These are phyloP conservation scores for Leucoma salicis DNA, from an alignment of 2,888 invertebrate genomes.

Conservation along the genomic window DNA sequence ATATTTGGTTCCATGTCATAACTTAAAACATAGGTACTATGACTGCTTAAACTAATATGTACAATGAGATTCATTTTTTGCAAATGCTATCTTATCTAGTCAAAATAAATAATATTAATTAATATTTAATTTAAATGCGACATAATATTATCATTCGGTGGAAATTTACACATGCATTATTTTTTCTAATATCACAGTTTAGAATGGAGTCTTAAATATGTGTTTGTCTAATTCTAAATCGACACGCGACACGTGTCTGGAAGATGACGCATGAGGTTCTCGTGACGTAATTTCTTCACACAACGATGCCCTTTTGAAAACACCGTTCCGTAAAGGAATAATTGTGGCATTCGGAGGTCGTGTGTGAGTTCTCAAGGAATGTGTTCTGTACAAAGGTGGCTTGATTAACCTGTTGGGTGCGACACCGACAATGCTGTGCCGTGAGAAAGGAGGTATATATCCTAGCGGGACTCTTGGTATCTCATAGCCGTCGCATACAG, in stretches of 20 bases:
- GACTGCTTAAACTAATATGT: slow-evolving; percentile 54
- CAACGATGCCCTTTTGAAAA: slow-evolving; percentile 61
- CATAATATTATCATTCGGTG: slow-evolving; percentile 50
- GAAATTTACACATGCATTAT: slow-evolving; percentile 45
- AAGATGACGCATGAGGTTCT: slow-evolving; percentile 37
- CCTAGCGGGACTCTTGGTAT: slow-evolving; percentile 71
- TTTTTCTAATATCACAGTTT: slow-evolving; percentile 72
- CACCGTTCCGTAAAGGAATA: slow-evolving; percentile 62
- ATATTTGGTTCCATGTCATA: slow-evolving; percentile 27
- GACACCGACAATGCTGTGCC: slow-evolving; percentile 71
- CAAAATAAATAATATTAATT: slow-evolving; percentile 68
- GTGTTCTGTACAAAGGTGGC: slow-evolving; percentile 57
- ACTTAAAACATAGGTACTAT: slow-evolving; percentile 30
- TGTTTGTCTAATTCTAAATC: slow-evolving; percentile 52
- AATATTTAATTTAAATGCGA: slow-evolving; percentile 30
- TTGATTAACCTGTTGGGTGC: slow-evolving; percentile 63
- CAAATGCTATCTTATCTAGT: slow-evolving; percentile 49
- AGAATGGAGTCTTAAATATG: slow-evolving; percentile 72
- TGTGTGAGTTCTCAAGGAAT: slow-evolving; percentile 54
- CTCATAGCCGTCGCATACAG: slow-evolving; percentile 83
- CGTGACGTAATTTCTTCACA: slow-evolving; percentile 47
- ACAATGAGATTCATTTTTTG: slow-evolving; percentile 57
- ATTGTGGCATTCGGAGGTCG: slow-evolving; percentile 72
- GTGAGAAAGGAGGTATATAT: slow-evolving; percentile 50
- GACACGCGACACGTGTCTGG: slow-evolving; percentile 29